phyloP scores from a whole-genome alignment of 1,140 invertebrate genomes.

The Arctopsyche grandis region DNA sequence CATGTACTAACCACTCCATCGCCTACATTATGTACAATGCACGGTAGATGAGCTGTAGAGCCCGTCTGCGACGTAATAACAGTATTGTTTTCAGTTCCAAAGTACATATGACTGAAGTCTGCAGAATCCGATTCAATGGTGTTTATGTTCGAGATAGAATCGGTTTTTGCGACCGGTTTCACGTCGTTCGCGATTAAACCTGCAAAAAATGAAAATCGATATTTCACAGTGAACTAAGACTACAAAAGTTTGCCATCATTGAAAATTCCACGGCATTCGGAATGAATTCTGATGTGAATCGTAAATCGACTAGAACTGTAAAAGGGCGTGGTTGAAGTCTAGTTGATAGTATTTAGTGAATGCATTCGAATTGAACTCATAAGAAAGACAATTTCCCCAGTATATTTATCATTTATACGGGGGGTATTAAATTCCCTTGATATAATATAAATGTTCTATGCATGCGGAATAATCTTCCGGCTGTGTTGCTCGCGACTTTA shows the following conservation, averaged over 20 bases:
- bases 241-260: background rate
- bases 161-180: background rate
- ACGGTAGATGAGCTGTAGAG: conserved; percentile 77
- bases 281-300: too few species aligned
- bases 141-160: conserved; percentile 35
- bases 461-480: too few species aligned
- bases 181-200: conserved; percentile 26
- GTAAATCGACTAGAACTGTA: too few species aligned
- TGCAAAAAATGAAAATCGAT: conserved; percentile 24
- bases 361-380: too few species aligned
- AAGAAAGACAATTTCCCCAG: too few species aligned
- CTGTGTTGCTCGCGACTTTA: background rate
- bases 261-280: background rate
- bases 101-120: conserved; percentile 67
- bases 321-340: too few species aligned
- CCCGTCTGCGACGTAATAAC: conserved; percentile 77
- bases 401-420: too few species aligned
- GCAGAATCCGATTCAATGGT: conserved; percentile 42
- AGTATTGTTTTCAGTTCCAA: conserved; percentile 78
- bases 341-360: too few species aligned
- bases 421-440: too few species aligned
- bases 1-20: conserved; percentile 76
- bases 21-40: conserved; percentile 78
- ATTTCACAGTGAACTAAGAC: background rate
- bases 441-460: too few species aligned